Conservation (phyloP, 2,113 vertebrate genomes). For the Panurus biarmicus region DNA sequence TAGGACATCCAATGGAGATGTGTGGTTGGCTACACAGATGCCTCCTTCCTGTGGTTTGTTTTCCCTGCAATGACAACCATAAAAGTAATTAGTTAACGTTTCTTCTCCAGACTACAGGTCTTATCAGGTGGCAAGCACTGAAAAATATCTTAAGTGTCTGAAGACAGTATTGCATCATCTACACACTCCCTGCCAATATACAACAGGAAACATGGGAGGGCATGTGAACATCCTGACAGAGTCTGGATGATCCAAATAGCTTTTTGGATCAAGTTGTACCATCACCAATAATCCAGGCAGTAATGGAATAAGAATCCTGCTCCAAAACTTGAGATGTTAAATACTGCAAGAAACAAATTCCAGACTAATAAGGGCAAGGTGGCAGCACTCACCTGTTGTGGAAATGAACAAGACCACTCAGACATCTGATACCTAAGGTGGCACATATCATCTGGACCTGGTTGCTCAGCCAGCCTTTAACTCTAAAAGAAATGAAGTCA, state of each 20-base stretch:
- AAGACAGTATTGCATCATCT: background rate
- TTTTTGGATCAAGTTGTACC: background rate
- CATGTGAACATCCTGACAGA: background rate
- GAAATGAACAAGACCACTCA: conserved; percentile 84
- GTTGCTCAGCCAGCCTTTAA: conserved; percentile 83
- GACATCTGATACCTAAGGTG: conserved; percentile 80
- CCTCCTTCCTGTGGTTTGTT: conserved; percentile 14
- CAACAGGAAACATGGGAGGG: background rate
- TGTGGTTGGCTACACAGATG: conserved; percentile 56
- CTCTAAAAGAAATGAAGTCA: conserved; percentile 56
- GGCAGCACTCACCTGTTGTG: conserved; percentile 81
- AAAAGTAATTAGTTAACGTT: background rate
- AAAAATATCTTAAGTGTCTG: background rate
- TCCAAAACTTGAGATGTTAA: background rate
- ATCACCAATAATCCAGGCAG: background rate
- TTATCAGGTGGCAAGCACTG: background rate
- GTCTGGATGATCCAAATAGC: background rate
- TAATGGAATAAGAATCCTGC: background rate
- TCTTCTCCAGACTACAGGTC: background rate
- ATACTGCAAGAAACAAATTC: background rate
- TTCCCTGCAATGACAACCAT: conserved; percentile 1
- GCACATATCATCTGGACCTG: conserved; percentile 86
- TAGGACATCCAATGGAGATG: conserved; percentile 28
- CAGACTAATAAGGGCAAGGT: background rate
- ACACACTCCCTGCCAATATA: background rate